Percentiles rank a stretch among this genome's conserved stretches.
Evolutionary conservation across 2,888 invertebrate genomes (phyloP).

Genomic region (Drosophila tanythrix): DNA sequence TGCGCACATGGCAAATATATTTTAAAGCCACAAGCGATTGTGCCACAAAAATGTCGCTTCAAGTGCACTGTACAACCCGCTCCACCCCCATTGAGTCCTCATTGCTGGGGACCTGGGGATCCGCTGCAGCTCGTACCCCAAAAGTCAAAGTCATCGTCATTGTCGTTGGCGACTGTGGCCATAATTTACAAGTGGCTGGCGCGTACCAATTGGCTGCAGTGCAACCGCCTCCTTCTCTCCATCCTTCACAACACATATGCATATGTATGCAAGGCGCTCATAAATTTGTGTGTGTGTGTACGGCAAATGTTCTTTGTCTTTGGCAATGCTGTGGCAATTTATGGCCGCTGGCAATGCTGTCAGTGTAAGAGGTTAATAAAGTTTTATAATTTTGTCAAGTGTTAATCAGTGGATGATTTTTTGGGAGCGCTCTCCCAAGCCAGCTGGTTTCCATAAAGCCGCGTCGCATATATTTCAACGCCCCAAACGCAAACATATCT

Average conservation of each 20-base stretch:
- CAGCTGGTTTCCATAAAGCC: slow-evolving; percentile 48
- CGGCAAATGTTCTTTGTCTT: slow-evolving; percentile 57
- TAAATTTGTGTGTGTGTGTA: slow-evolving; percentile 15
- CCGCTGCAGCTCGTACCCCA: slow-evolving; percentile 13
- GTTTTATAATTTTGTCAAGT: slow-evolving; percentile 72
- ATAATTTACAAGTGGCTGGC: slow-evolving; percentile 68
- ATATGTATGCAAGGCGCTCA: slow-evolving; percentile 1
- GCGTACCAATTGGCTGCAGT: slow-evolving; percentile 68
- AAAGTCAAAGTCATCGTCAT: slow-evolving; percentile 35
- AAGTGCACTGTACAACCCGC: background rate
- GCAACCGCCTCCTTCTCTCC: background rate
- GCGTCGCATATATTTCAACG: background rate
- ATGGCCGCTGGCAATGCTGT: slow-evolving; percentile 52
- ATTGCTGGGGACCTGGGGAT: background rate
- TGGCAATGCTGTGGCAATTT: slow-evolving; percentile 66
- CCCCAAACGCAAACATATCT: slow-evolving; percentile 44
- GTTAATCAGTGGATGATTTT: slow-evolving; percentile 53
- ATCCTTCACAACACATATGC: slow-evolving; percentile 1
- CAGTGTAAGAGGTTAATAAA: slow-evolving; percentile 72
- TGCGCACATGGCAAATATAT: slow-evolving; percentile 34
- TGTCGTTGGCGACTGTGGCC: slow-evolving; percentile 58
- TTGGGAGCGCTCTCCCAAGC: slow-evolving; percentile 3
- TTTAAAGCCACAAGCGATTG: slow-evolving; percentile 44
- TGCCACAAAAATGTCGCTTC: slow-evolving; percentile 28
- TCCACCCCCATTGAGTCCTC: background rate